phyloP scores from a whole-genome alignment of 2,113 vertebrate species.

The Hippolais icterina region DNA sequence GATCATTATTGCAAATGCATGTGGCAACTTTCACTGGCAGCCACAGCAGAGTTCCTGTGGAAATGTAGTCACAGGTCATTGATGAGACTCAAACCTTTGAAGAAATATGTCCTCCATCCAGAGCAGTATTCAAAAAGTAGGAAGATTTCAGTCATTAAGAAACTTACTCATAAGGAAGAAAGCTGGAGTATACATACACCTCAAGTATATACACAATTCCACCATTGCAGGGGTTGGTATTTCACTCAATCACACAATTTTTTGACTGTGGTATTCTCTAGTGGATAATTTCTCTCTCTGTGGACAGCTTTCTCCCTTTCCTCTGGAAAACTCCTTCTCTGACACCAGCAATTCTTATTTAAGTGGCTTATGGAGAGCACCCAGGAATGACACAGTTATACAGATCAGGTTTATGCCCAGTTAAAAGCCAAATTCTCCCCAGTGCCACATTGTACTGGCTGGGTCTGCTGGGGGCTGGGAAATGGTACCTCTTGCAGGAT shows the following conservation, averaged over 20 bases:
- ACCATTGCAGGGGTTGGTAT: neutral
- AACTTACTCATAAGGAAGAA: neutral
- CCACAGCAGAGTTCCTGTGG: neutral
- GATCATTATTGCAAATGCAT: neutral
- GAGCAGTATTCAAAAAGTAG: neutral
- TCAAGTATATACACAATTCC: neutral
- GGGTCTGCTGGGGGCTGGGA: neutral
- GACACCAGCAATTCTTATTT: neutral
- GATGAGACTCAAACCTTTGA: neutral
- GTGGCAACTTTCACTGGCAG: neutral
- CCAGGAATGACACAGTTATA: neutral
- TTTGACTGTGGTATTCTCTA: neutral
- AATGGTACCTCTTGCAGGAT: neutral
- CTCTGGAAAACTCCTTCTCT: neutral
- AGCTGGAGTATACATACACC: neutral
- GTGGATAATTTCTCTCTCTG: neutral
- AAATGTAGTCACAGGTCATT: neutral
- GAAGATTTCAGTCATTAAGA: constrained; percentile 7
- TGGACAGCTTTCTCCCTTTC: neutral
- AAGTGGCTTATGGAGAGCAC: neutral
- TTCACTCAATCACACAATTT: neutral
- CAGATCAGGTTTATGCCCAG: neutral
- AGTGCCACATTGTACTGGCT: neutral
- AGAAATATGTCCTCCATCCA: neutral
- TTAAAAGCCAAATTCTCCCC: neutral